Evolutionary conservation across 2,113 vertebrate species (phyloP).

Genomic region (Peromyscus polionotus): DNA sequence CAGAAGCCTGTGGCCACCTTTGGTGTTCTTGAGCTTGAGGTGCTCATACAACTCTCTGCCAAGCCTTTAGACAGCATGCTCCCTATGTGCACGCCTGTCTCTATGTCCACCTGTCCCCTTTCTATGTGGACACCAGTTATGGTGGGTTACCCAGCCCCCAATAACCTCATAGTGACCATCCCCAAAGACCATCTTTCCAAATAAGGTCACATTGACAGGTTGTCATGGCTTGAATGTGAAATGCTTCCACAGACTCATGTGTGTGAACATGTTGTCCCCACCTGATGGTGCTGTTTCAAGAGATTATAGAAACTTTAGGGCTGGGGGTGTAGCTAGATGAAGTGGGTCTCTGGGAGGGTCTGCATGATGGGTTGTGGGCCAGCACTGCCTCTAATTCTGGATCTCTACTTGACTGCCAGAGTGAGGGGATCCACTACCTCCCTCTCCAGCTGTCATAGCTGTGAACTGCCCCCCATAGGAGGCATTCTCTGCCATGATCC

Average conservation of each 20-base stretch:
- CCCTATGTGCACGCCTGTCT: neutral
- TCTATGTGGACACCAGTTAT: neutral
- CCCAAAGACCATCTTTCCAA: conserved; percentile 8
- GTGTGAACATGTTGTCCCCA: neutral
- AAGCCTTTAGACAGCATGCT: neutral
- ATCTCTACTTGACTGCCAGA: neutral
- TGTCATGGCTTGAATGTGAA: no score
- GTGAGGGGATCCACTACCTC: rapidly evolving
- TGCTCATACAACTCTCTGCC: neutral
- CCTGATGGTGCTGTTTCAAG: neutral
- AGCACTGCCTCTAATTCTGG: neutral
- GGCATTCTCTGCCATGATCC: neutral
- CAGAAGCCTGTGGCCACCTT: neutral
- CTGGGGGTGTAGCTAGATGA: neutral
- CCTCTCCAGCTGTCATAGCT: neutral
- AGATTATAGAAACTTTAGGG: neutral
- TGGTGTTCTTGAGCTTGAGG: neutral
- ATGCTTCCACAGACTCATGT: neutral
- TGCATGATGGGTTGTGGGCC: neutral
- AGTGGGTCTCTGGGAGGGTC: no score
- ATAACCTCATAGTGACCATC: neutral
- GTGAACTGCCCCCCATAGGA: neutral
- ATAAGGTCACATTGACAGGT: neutral
- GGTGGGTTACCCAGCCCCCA: no score
- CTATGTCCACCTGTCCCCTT: neutral